Evolutionary conservation across 2,113 vertebrate species (phyloP), one percentile per base, ranked within the genome.

Genomic region (Peromyscus californicus): DNA sequence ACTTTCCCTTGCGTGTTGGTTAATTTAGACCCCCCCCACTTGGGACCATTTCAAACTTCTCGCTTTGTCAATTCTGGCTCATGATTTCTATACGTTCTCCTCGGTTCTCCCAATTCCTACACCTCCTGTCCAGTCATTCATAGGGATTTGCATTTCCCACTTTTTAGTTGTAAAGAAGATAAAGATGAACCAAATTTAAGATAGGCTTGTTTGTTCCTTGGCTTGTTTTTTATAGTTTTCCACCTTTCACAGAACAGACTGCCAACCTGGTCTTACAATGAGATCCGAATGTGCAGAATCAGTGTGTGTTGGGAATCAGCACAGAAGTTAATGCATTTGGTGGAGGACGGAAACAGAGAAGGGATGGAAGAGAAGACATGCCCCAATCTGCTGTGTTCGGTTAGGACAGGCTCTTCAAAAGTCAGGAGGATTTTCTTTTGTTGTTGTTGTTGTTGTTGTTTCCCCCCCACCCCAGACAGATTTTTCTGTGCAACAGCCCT

Each of bases 161-260:
- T 93, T 78, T 86, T 72, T 75, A 80, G 2, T 29, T 78, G 6
- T 85, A 75, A 90, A 87, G 69, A 95, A 85, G 39, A 79, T 90
- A 24, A 74, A 96, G 54, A 92, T 72, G 87, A 95, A 75, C 10
- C 24, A 36, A 87, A 76, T 72, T 96, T 54, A 61, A 87, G 42
- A 75, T 1, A 22, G 45, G 10, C 2, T n/a, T 80, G 13, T 39
- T 61, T n/a, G 17, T 79, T 70, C 72, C 54, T 39, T 54, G 2
- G 63, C 69, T 75, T 88, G 65, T 7, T 36, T 91, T 85, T 93
- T 79, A 54, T 36, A 65, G 83, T 57, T 51, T 90, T 61, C 79
- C 33, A 36, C 21, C 6, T 59, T 97, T 93, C 88, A 75, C 24
- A 72, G 67, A 91, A 72, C 9, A 70, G 7, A 16, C n/a, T 91